A percentile compares a stretch with the other conserved stretches of the same genome.
These are phyloP conservation scores for Eretmochelys imbricata DNA, from an alignment of 2,113 vertebrate species.

Conservation along the genomic window DNA sequence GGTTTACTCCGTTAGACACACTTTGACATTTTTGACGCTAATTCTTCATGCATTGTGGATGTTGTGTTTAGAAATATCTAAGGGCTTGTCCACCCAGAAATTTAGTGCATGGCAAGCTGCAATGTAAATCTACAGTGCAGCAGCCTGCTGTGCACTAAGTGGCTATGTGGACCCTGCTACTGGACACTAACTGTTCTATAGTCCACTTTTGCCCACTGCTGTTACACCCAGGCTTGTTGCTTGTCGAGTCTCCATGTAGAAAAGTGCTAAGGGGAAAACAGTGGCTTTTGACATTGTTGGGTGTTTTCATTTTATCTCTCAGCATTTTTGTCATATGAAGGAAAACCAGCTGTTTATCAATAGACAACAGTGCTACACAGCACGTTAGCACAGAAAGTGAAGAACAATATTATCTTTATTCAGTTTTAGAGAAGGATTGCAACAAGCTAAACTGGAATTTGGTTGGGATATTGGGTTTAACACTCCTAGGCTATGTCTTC, in stretches of 20 bases:
- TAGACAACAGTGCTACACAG: not conserved
- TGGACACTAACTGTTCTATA: too few relatives aligned
- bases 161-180: not conserved
- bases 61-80: not conserved
- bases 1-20: not conserved
- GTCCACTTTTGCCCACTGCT: too few relatives aligned
- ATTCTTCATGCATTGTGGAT: not conserved
- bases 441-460: not conserved
- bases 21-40: not conserved
- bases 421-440: not conserved
- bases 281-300: not conserved
- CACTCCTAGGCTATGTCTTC: not conserved
- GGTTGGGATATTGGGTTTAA: not conserved
- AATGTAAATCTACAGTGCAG: not conserved
- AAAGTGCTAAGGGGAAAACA: fast-evolving
- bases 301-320: not conserved
- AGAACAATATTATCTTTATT: not conserved
- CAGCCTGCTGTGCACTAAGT: not conserved
- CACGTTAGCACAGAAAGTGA: not conserved
- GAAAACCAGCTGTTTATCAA: not conserved
- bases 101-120: not conserved
- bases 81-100: not conserved
- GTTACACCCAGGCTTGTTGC: not conserved
- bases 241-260: not conserved
- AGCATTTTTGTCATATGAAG: not conserved